Evolutionary conservation across 2,797 vertebrate species (phyloP), one percentile per base, ranked within the genome.

Genomic region (Lutjanus campechanus): DNA sequence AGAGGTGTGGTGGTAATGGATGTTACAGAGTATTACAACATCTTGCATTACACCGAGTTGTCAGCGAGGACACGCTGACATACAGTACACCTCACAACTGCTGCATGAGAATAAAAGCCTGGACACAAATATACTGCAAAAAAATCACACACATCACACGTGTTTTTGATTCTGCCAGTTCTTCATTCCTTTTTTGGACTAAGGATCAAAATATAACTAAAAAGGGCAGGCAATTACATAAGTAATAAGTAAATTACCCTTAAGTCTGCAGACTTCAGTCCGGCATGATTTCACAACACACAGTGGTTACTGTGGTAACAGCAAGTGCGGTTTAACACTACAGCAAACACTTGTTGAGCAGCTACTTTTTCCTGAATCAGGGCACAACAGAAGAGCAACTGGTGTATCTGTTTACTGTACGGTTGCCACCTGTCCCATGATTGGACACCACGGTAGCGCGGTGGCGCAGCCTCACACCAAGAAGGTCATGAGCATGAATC

Each of bases 11-110:
- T 15, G 4, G 64, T 50, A 49, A 58, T 78, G 60, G 69, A 81
- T 65, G 83, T 92, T 90, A 55, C 85, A 77, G 13, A 16, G 74
- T 68, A 46, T 92, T 88, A 88, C 89, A 85, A 70, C 86, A 89
- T 88, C 65, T 84, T 79, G 80, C 73, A 63, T 81, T 69, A 74
- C 76, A 44, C 58, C 3, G 49, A 11, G 70, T 61, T 55, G 73
- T 89, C 84, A 69, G 49, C 10, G 71, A 56, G 69, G 67, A 83
- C 54, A 49, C 78, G 71, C 55, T 51, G 51, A 72, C 83, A 73
- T 79, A 82, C 29, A 36, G 29, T 36, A 36, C 61, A 70, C 76
- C 41, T 40, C 41, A 65, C 29, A 47, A 70, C 61, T 46, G 56
- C 67, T 29, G 64, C 70, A 25, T 56, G 63, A 72, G 68, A 83